These are phyloP conservation scores for Merodon equestris DNA, from an alignment of 2,888 invertebrate species.

Conservation along the genomic window DNA sequence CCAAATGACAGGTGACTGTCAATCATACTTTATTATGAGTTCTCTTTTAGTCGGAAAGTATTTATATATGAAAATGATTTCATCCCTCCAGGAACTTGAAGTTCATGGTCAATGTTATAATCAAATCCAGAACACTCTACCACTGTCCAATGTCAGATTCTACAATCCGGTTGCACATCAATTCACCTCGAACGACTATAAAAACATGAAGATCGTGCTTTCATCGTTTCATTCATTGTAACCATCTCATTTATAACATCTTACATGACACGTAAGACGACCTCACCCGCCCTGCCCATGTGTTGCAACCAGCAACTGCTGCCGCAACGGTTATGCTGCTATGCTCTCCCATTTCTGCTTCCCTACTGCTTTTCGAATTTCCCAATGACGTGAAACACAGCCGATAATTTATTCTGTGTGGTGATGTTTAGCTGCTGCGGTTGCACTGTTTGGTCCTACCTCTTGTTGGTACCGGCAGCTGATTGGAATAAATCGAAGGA, in stretches of 20 bases:
- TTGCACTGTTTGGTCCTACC: background rate
- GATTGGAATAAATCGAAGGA: slow-evolving; percentile 32
- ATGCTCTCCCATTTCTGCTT: background rate
- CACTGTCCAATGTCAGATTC: too few species aligned
- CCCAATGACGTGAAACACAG: slow-evolving; percentile 33
- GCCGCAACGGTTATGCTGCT: slow-evolving; percentile 23
- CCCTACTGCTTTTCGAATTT: slow-evolving; percentile 13
- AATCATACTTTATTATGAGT: too few species aligned
- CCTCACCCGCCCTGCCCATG: slow-evolving; percentile 44
- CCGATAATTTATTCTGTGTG: slow-evolving; percentile 37
- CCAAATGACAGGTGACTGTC: too few species aligned
- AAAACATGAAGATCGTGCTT: slow-evolving; percentile 42
- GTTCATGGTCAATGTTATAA: too few species aligned
- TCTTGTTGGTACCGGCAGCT: slow-evolving; percentile 6
- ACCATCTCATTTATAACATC: slow-evolving; percentile 45
- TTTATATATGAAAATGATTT: too few species aligned
- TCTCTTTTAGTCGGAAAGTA: too few species aligned
- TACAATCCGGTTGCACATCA: too few species aligned
- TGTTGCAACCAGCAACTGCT: slow-evolving; percentile 13
- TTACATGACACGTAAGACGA: slow-evolving; percentile 47
- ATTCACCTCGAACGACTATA: background rate
- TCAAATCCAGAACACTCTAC: too few species aligned
- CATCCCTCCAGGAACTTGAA: too few species aligned
- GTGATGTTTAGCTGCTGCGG: slow-evolving; percentile 25
- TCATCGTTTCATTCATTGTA: slow-evolving; percentile 30